Conservation (phyloP, 1,140 invertebrate species). For the Drosophila biarmipes region DNA sequence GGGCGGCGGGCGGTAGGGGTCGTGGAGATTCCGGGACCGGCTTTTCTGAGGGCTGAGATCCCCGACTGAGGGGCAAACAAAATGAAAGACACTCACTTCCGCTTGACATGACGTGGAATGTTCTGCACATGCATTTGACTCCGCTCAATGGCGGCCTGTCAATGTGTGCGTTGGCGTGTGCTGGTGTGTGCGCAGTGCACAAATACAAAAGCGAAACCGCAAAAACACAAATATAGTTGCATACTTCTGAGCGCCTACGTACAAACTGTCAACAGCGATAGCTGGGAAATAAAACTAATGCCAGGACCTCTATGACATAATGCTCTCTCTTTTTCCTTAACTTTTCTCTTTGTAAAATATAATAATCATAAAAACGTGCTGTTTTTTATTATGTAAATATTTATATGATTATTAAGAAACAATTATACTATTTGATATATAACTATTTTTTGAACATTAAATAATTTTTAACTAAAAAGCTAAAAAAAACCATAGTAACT, state of each 20-base stretch:
- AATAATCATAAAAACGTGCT: too few relatives aligned
- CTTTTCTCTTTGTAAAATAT: too few relatives aligned
- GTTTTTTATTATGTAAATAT: too few relatives aligned
- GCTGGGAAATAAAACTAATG: slow-evolving; percentile 20
- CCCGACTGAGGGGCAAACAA: slow-evolving; percentile 66
- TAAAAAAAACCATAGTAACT: too few relatives aligned
- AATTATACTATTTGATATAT: too few relatives aligned
- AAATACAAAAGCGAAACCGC: slow-evolving; percentile 79
- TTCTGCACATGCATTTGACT: slow-evolving; percentile 76
- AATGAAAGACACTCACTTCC: slow-evolving; percentile 82
- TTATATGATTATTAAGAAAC: too few relatives aligned
- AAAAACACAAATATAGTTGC: slow-evolving; percentile 81
- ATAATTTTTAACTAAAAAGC: too few relatives aligned
- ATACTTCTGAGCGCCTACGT: slow-evolving; percentile 73
- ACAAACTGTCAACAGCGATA: slow-evolving; percentile 60
- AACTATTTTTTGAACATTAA: too few relatives aligned
- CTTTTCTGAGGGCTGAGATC: slow-evolving; percentile 2
- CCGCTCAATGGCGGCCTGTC: slow-evolving; percentile 48
- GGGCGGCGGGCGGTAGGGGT: background rate
- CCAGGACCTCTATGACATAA: slow-evolving; percentile 1
- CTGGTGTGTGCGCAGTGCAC: slow-evolving; percentile 52
- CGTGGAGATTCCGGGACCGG: background rate
- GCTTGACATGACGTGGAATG: slow-evolving; percentile 79
- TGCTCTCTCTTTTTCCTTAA: background rate
- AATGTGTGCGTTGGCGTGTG: slow-evolving; percentile 44